Conservation (phyloP, 2,113 vertebrate species). For the Promerops cafer region DNA sequence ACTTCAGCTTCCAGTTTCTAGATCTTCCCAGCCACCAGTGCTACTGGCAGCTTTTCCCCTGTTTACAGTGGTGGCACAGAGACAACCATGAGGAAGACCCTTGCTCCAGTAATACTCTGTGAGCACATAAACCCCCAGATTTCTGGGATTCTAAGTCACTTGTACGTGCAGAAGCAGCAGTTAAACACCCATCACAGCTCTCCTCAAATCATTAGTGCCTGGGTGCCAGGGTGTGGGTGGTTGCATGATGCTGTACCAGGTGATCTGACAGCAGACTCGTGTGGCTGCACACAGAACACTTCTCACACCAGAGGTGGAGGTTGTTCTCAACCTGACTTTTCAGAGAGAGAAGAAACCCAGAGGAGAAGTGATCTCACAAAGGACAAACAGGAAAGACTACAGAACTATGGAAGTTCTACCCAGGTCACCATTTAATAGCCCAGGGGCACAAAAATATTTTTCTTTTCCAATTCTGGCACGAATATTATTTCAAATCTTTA, state of each 20-base stretch:
- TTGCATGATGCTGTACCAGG: neutral
- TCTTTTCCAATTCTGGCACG: neutral
- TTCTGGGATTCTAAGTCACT: neutral
- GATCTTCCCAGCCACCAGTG: neutral
- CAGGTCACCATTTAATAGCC: neutral
- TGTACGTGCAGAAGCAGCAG: neutral
- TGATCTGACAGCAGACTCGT: neutral
- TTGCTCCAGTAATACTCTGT: neutral
- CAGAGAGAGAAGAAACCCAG: neutral
- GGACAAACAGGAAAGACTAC: neutral
- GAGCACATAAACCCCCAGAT: neutral
- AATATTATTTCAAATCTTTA: neutral
- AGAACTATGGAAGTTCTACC: neutral
- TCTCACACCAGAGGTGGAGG: neutral
- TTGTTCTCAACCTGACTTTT: neutral
- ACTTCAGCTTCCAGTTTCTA: neutral
- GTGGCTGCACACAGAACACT: neutral
- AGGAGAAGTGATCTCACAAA: neutral
- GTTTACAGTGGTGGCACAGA: neutral
- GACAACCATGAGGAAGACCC: neutral
- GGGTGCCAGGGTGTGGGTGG: neutral
- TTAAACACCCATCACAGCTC: neutral
- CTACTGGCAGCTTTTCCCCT: neutral
- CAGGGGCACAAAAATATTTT: neutral
- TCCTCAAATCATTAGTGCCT: neutral